Conservation (phyloP, 1,140 invertebrate genomes). For the Bradynema listronoti region DNA sequence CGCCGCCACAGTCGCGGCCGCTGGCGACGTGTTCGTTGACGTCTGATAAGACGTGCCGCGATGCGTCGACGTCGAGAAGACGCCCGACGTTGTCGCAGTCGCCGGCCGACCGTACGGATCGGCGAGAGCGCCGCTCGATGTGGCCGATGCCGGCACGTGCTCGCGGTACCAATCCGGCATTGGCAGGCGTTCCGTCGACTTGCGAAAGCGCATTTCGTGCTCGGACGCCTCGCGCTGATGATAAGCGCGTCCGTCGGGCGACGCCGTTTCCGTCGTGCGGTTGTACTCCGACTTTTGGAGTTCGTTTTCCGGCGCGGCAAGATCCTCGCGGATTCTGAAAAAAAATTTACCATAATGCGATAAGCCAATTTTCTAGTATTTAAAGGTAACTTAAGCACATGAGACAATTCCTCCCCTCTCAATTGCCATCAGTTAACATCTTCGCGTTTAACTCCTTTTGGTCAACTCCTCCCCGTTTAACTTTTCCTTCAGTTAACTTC, state of each 20-base stretch:
- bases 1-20: conserved; percentile 2
- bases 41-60: conserved; percentile 1
- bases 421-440: not conserved
- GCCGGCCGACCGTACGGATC: too few relatives aligned
- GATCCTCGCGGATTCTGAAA: conserved; percentile 48
- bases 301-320: conserved; percentile 49
- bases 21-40: not conserved
- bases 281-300: conserved; percentile 40
- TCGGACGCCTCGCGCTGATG: conserved; percentile 22
- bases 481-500: conserved; percentile 4
- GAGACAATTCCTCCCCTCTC: too few relatives aligned
- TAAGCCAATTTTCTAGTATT: not conserved
- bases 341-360: not conserved
- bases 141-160: conserved; percentile 5
- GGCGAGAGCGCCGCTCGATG: not conserved
- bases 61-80: not conserved
- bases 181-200: conserved; percentile 48
- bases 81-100: not conserved
- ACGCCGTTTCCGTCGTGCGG: conserved; percentile 15
- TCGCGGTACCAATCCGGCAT: conserved; percentile 55
- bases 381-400: not conserved
- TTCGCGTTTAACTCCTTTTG: not conserved
- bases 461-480: conserved; percentile 10
- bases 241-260: not conserved
- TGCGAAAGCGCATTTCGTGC: conserved; percentile 52